Evolutionary conservation across 1,140 invertebrate genomes (phyloP).

Genomic region (Scaptomyza graminum): DNA sequence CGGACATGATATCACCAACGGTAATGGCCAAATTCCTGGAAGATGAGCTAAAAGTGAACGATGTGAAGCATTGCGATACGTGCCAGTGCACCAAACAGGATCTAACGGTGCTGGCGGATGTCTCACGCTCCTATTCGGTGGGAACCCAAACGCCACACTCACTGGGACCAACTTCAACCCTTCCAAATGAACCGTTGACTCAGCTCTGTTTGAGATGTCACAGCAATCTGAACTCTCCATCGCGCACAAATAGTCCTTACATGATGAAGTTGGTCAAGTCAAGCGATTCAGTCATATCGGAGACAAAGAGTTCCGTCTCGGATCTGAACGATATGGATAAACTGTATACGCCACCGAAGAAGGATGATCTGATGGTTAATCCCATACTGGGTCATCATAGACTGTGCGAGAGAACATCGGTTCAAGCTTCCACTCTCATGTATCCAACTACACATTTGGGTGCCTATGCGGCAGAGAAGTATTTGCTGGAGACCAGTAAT

Average conservation of each 20-base stretch:
- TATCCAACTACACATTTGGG: constrained; percentile 72
- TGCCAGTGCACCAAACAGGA: constrained; percentile 89
- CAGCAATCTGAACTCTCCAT: constrained; percentile 82
- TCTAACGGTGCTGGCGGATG: constrained; percentile 86
- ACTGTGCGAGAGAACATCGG: constrained; percentile 84
- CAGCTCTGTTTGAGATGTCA: constrained; percentile 86
- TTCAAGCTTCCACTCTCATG: constrained; percentile 62
- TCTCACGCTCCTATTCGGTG: constrained; percentile 85
- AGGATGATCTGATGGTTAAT: constrained; percentile 84
- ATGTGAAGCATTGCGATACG: constrained; percentile 91
- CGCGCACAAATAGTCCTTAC: constrained; percentile 82
- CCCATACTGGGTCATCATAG: constrained; percentile 86
- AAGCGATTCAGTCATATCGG: constrained; percentile 82
- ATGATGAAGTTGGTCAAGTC: constrained; percentile 83
- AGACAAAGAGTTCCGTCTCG: constrained; percentile 83
- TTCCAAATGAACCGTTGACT: constrained; percentile 84
- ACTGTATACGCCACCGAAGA: constrained; percentile 78
- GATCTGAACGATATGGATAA: constrained; percentile 82
- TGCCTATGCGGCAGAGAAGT: constrained; percentile 72
- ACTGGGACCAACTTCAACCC: constrained; percentile 18
- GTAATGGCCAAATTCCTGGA: constrained; percentile 97
- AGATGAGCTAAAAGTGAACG: constrained; percentile 90
- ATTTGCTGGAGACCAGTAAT: constrained; percentile 72
- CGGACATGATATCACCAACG: constrained; percentile 94
- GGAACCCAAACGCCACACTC: constrained; percentile 86